These are phyloP conservation scores for Parazoanthus atlanticus DNA, from an alignment of 92 coral and sea anemone genomes.

Conservation along the genomic window DNA sequence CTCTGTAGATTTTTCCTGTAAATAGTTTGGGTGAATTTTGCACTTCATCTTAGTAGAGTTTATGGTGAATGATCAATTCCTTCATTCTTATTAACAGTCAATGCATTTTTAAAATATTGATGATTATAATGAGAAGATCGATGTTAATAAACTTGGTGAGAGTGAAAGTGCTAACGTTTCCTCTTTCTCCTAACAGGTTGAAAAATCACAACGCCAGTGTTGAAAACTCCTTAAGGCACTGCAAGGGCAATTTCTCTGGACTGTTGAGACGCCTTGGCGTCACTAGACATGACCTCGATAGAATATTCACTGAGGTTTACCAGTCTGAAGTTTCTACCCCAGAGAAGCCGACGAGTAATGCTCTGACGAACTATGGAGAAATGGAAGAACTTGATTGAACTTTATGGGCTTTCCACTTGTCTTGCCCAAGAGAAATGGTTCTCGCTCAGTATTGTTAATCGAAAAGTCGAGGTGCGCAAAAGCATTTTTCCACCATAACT, in stretches of 20 bases:
- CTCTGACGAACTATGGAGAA: slow-evolving; percentile 17
- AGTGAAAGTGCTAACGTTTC: neutral
- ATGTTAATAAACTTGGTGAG: neutral
- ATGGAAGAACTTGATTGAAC: slow-evolving; percentile 41
- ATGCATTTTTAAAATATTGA: neutral
- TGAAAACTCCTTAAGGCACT: neutral
- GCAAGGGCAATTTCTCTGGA: neutral
- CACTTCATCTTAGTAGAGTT: too few species aligned
- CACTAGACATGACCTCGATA: slow-evolving; percentile 8
- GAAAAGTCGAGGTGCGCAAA: neutral
- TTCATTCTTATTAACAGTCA: too few species aligned
- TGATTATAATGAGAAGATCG: neutral
- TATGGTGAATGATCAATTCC: too few species aligned
- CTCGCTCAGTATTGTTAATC: neutral
- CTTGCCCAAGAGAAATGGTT: neutral
- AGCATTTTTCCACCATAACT: neutral
- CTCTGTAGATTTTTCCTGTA: too few species aligned
- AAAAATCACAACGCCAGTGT: slow-evolving; percentile 11
- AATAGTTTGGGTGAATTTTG: too few species aligned
- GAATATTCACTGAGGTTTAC: neutral
- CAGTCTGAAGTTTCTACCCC: neutral
- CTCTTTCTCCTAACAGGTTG: neutral
- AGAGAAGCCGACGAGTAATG: neutral
- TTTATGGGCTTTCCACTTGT: neutral
- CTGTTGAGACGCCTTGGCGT: slow-evolving; percentile 18